Evolutionary conservation across 2,113 vertebrate species (phyloP).

Genomic region (Podarcis muralis): DNA sequence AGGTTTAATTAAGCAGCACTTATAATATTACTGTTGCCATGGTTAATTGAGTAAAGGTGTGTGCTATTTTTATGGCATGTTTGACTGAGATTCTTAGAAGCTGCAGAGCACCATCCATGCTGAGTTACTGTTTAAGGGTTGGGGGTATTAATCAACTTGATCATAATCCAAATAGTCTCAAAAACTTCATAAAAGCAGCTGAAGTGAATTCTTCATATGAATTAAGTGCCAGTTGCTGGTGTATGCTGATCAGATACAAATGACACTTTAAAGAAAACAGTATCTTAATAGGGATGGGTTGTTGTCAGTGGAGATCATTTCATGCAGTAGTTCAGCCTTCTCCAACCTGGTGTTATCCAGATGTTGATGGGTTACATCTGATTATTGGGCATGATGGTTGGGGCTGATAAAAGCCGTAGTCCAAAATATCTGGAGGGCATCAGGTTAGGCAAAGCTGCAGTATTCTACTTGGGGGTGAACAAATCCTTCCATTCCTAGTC

Average conservation of each 20-base stretch:
- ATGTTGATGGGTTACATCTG: neutral
- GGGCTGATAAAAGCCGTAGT: neutral
- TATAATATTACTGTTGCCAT: conserved; percentile 31
- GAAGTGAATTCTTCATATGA: neutral
- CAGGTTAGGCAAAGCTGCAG: neutral
- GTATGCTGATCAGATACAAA: neutral
- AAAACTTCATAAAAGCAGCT: neutral
- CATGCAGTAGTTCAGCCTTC: neutral
- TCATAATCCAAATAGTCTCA: neutral
- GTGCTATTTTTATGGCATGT: conserved; percentile 28
- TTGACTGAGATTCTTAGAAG: neutral
- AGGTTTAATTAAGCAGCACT: conserved; percentile 31
- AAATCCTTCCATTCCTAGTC: neutral
- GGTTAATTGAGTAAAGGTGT: conserved; percentile 24
- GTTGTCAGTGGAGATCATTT: neutral
- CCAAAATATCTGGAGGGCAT: neutral
- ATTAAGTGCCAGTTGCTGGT: neutral
- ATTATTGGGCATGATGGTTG: neutral
- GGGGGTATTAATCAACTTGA: neutral
- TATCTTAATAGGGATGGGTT: neutral
- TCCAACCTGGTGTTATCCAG: no score
- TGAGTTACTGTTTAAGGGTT: neutral
- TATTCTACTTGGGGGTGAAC: neutral
- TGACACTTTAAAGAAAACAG: neutral
- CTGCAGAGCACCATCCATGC: neutral